A percentile compares a stretch with the other conserved stretches of the same genome.
Conservation (phyloP, 2,888 invertebrate genomes). For the Nymphalis urticae region DNA sequence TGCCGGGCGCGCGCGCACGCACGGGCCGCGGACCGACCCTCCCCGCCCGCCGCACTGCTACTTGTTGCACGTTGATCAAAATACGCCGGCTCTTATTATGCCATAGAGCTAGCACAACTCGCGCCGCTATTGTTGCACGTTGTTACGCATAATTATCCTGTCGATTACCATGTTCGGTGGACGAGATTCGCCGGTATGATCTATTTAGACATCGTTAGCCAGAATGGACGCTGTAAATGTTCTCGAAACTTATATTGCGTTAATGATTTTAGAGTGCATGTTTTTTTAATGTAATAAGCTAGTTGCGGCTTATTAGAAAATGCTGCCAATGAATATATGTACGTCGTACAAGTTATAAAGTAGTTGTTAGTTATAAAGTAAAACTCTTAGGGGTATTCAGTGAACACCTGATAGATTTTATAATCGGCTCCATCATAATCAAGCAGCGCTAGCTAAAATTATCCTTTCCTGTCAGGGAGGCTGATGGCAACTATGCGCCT, state of each 20-base stretch:
- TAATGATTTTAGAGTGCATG: conserved; percentile 58
- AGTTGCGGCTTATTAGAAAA: conserved; percentile 11
- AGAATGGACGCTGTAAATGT: conserved; percentile 69
- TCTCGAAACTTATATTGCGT: conserved; percentile 65
- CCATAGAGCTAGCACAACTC: conserved; percentile 72
- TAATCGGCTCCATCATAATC: conserved; percentile 42
- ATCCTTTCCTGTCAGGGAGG: conserved; percentile 39
- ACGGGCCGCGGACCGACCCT: conserved; percentile 55
- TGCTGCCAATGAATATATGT: conserved; percentile 9
- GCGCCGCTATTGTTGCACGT: conserved; percentile 80
- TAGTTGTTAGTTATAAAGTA: too few species aligned
- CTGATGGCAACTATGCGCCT: conserved; percentile 42
- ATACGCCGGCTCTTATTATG: conserved; percentile 79
- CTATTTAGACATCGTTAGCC: conserved; percentile 77
- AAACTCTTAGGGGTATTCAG: conserved; percentile 1
- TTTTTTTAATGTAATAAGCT: conserved; percentile 40
- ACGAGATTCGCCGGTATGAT: conserved; percentile 64
- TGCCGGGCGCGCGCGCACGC: conserved; percentile 75
- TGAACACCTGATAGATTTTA: conserved; percentile 21
- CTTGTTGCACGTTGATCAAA: conserved; percentile 76
- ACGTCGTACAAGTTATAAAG: too few species aligned
- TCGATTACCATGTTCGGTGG: conserved; percentile 79
- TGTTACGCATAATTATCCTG: conserved; percentile 79
- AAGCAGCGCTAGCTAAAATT: conserved; percentile 41
- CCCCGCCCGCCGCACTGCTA: conserved; percentile 59